Conservation (phyloP, 2,113 vertebrate genomes). For the Meriones unguiculatus region DNA sequence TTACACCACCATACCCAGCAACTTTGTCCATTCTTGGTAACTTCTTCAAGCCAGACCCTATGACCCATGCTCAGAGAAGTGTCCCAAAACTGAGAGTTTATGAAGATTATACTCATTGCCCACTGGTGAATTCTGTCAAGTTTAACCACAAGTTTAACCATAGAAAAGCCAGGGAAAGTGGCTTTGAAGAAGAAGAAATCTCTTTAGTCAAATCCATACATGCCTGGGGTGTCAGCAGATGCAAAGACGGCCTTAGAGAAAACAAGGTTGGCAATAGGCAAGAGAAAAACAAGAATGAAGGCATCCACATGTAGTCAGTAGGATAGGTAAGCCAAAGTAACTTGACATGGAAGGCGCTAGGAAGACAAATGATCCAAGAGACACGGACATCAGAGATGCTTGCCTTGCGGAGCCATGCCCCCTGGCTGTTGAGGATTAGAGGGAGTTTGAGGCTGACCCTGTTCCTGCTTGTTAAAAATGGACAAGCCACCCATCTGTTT, state of each 20-base stretch:
- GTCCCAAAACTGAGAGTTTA: background rate
- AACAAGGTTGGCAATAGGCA: background rate
- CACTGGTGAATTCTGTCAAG: background rate
- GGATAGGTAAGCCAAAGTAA: background rate
- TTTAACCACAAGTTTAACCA: background rate
- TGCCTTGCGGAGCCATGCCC: background rate
- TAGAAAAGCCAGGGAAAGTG: rapidly evolving
- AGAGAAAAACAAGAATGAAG: background rate
- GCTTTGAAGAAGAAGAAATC: background rate
- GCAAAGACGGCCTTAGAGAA: background rate
- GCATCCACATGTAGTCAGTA: background rate
- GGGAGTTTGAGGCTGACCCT: background rate
- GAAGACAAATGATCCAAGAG: background rate
- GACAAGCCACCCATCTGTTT: background rate
- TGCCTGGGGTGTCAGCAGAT: background rate
- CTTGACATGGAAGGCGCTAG: background rate
- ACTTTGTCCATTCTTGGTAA: background rate
- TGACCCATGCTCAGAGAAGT: background rate
- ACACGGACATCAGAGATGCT: rapidly evolving
- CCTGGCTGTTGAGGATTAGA: background rate
- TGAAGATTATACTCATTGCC: background rate
- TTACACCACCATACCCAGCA: background rate
- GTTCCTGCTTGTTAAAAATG: background rate
- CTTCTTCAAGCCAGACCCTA: rapidly evolving
- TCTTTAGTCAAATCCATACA: background rate